Conservation (phyloP, 2,797 vertebrate genomes). For the Enteromius viviparus region DNA sequence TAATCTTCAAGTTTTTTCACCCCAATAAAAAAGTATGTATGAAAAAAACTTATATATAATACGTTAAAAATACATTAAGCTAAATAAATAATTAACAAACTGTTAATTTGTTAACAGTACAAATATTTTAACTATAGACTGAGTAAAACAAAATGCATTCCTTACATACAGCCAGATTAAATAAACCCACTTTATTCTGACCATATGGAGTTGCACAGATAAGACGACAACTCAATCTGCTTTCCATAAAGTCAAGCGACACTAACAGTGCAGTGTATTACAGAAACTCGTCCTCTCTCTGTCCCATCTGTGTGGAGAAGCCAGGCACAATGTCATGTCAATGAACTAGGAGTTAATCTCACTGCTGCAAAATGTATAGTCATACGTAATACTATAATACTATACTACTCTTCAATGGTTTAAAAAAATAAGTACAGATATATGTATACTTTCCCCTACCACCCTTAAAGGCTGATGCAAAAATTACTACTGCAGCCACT, state of each 20-base stretch:
- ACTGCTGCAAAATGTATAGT: neutral
- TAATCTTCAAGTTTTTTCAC: no score
- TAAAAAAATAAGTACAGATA: neutral
- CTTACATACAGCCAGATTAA: neutral
- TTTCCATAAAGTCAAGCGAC: neutral
- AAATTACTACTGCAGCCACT: neutral
- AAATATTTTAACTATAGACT: neutral
- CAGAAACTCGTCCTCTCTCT: neutral
- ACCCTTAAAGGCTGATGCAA: neutral
- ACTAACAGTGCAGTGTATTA: neutral
- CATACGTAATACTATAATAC: neutral
- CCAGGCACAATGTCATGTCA: neutral
- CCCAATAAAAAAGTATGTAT: no score
- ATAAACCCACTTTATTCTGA: conserved; percentile 11
- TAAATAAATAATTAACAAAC: neutral
- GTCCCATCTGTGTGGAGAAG: conserved; percentile 4
- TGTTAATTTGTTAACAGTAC: neutral
- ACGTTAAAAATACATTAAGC: neutral
- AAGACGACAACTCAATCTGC: conserved; percentile 36
- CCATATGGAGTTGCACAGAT: conserved; percentile 8
- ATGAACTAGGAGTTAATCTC: neutral
- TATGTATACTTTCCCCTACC: neutral
- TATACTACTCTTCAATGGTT: neutral
- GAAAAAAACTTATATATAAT: no score
- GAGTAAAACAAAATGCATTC: neutral